Evolutionary conservation across 2,113 vertebrate genomes (phyloP), one percentile per base, ranked within the genome.

Genomic region (Dipodomys stephensi): DNA sequence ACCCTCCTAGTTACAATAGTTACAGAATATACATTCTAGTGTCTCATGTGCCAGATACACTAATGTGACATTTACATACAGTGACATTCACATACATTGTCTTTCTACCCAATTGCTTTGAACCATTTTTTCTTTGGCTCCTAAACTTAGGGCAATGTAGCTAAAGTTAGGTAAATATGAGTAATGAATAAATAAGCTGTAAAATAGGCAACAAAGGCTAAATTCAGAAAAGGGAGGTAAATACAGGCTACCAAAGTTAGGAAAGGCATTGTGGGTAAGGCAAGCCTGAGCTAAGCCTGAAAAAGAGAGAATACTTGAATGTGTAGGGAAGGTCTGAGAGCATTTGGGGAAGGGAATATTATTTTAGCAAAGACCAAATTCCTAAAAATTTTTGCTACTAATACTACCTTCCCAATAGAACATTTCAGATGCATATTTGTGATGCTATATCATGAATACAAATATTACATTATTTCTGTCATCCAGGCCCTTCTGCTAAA

Each of bases 301-400:
- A 94, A 78, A 57, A 81, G 11, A 27, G n/a, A 80, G 30, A 93
- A 28, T 27, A 57, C 28, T 86, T 72, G 60, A 84, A 67, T 49
- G n/a, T 69, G 25, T n/a, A 65, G 62, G 18, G 19, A 81, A 91
- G 22, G 53, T 69, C 20, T 22, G 44, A 78, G 78, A 73, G n/a
- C 4, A 85, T 53, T 90, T 27, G 68, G 30, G 19, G 28, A 91
- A 32, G 15, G 60, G 16, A 92, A 76, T 83, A 81, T 68, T 96
- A 81, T 86, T 93, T 88, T 86, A 88, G 80, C 19, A 92, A 96
- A 95, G 32, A 4, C 35, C 67, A 88, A 92, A 92, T 62, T 68
- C 53, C 53, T 92, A 68, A 90, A 94, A 27, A 39, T 94, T 95
- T 79, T n/a, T 62, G 20, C 64, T 80, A 73, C 73, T 88, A 92